A percentile compares a stretch with the other conserved stretches of the same genome.
phyloP scores from a whole-genome alignment of 1,140 invertebrate genomes.

The Drosophila varians region DNA sequence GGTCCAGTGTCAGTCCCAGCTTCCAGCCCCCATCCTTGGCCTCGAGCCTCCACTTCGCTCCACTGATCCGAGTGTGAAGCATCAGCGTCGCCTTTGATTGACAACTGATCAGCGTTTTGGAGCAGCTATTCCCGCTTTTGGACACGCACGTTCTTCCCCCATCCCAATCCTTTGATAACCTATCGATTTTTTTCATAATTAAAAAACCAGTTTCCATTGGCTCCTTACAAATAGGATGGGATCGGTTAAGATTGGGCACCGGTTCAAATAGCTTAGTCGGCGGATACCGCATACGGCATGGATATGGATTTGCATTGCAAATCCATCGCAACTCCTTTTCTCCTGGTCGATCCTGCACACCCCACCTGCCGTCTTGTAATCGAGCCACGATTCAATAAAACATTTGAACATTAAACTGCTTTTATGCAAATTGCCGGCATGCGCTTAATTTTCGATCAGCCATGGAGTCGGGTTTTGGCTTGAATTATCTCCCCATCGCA shows the following conservation, averaged over 20 bases:
- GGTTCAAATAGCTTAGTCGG: constrained; percentile 52
- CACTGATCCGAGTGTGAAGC: constrained; percentile 65
- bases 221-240: constrained; percentile 56
- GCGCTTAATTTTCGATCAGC: constrained; percentile 69
- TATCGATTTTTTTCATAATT: constrained; percentile 67
- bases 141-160: constrained; percentile 45
- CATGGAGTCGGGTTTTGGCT: constrained; percentile 33
- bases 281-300: constrained; percentile 8
- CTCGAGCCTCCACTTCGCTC: constrained; percentile 3
- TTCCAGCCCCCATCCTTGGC: background rate
- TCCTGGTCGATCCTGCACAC: background rate
- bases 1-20: constrained; percentile 21
- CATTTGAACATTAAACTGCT: constrained; percentile 82
- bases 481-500: constrained; percentile 74
- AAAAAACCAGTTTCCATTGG: constrained; percentile 66
- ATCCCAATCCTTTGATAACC: constrained; percentile 43
- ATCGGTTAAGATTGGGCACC: constrained; percentile 19
- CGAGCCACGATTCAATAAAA: constrained; percentile 76
- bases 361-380: constrained; percentile 41
- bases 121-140: constrained; percentile 54
- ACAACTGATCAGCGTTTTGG: constrained; percentile 74
- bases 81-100: constrained; percentile 73
- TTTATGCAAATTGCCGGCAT: constrained; percentile 81
- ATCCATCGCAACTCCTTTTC: constrained; percentile 55
- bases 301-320: constrained; percentile 73